phyloP scores from a whole-genome alignment of 2,797 vertebrate genomes.

The Fratercula arctica region DNA sequence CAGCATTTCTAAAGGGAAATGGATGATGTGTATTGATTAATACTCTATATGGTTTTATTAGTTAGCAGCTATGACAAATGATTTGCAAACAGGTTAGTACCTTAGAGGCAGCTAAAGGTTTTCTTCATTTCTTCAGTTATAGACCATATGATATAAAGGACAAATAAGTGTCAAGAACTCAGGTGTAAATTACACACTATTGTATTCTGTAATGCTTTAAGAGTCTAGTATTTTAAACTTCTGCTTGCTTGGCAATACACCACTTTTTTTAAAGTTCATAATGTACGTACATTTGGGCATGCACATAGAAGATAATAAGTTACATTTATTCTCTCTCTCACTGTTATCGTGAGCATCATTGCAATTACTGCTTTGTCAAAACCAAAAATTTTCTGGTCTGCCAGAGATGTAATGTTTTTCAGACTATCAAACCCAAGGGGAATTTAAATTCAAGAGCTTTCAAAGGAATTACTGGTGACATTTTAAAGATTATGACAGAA shows the following conservation, averaged over 20 bases:
- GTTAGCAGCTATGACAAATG: not conserved
- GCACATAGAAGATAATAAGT: not conserved
- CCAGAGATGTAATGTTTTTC: not conserved
- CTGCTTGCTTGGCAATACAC: not conserved
- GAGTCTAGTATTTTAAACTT: not conserved
- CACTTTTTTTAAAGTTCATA: not conserved
- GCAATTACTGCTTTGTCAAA: not conserved
- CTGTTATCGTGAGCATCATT: not conserved
- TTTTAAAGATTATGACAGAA: constrained; percentile 6
- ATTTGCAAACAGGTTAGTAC: not conserved
- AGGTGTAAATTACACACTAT: not conserved
- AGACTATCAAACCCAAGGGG: not conserved
- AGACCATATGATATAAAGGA: constrained; percentile 24
- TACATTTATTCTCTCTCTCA: not conserved
- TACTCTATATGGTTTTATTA: not conserved
- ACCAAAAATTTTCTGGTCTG: not conserved
- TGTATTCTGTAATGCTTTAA: not conserved
- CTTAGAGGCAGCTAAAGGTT: not conserved
- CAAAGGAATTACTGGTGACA: not conserved
- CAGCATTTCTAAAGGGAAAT: not conserved
- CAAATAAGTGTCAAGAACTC: not conserved
- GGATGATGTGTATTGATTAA: not conserved
- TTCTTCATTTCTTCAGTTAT: constrained; percentile 47
- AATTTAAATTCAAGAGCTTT: constrained; percentile 7
- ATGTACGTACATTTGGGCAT: not conserved